Evolutionary conservation across 1,140 invertebrate species (phyloP).

Genomic region (Macrobrachium rosenbergii): DNA sequence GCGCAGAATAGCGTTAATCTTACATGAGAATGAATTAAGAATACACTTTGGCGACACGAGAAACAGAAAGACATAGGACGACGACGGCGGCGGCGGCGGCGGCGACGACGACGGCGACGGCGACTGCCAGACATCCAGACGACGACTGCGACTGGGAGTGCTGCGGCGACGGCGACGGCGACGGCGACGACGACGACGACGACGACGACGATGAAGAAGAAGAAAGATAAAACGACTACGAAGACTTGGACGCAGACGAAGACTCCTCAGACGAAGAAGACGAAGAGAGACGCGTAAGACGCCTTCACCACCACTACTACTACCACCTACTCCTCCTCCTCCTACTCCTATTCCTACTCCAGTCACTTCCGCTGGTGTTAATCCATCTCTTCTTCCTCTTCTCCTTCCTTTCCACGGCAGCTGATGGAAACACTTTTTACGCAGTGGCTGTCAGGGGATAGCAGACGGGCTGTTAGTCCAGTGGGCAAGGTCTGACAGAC

Average conservation of each 20-base stretch:
- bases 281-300: conserved; percentile 39
- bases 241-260: neutral
- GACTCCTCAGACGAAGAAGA: neutral
- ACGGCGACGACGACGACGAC: too few species aligned
- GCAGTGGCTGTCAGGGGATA: conserved; percentile 35
- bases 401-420: neutral
- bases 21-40: conserved; percentile 2
- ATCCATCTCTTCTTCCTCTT: neutral
- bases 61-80: conserved; percentile 3
- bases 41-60: conserved; percentile 20
- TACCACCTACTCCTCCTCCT: conserved; percentile 24
- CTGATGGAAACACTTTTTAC: conserved; percentile 25
- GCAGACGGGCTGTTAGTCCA: neutral
- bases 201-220: too few species aligned
- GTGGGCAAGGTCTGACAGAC: too few species aligned
- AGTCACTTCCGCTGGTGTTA: conserved; percentile 27
- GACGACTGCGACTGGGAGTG: neutral
- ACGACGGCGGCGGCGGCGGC: neutral
- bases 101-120: too few species aligned
- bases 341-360: conserved; percentile 19
- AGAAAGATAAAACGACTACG: too few species aligned
- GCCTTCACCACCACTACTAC: conserved; percentile 25
- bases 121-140: too few species aligned
- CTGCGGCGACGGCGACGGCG: too few species aligned
- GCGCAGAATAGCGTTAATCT: neutral